These are phyloP conservation scores for Drosophila kohkoa DNA, from an alignment of 1,140 invertebrate genomes.

Conservation along the genomic window DNA sequence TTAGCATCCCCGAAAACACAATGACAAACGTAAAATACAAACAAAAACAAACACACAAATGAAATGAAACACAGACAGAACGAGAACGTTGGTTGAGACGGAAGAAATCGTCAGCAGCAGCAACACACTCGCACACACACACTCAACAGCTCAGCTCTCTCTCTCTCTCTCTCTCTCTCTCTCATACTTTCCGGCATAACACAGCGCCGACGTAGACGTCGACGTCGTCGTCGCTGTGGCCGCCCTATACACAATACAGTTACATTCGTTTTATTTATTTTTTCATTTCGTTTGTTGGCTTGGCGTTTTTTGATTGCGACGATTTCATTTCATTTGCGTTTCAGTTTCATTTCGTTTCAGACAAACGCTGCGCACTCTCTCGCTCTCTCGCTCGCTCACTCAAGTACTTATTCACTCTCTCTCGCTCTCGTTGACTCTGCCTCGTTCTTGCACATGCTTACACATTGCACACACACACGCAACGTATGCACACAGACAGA, in stretches of 20 bases:
- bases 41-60: slow-evolving; percentile 71
- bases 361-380: slow-evolving; percentile 41
- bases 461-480: slow-evolving; percentile 35
- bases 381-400: slow-evolving; percentile 25
- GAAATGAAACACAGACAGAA: slow-evolving; percentile 63
- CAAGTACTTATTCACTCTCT: background rate
- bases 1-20: slow-evolving; percentile 81
- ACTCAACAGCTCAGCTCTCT: slow-evolving; percentile 25
- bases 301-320: slow-evolving; percentile 63
- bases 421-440: slow-evolving; percentile 5
- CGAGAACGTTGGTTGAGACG: slow-evolving; percentile 65
- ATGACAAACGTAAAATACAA: slow-evolving; percentile 78
- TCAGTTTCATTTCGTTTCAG: slow-evolving; percentile 83
- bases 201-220: slow-evolving; percentile 27
- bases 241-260: slow-evolving; percentile 50
- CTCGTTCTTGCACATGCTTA: slow-evolving; percentile 30
- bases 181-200: slow-evolving; percentile 31
- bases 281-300: slow-evolving; percentile 77
- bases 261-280: slow-evolving; percentile 80
- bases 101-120: slow-evolving; percentile 42
- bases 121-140: slow-evolving; percentile 36
- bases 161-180: slow-evolving; percentile 8
- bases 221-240: slow-evolving; percentile 43
- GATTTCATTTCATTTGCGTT: slow-evolving; percentile 77
- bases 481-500: slow-evolving; percentile 42